Evolutionary conservation across 2,113 vertebrate species (phyloP), one percentile per base, ranked within the genome.

Genomic region (Pterophyllum scalare): DNA sequence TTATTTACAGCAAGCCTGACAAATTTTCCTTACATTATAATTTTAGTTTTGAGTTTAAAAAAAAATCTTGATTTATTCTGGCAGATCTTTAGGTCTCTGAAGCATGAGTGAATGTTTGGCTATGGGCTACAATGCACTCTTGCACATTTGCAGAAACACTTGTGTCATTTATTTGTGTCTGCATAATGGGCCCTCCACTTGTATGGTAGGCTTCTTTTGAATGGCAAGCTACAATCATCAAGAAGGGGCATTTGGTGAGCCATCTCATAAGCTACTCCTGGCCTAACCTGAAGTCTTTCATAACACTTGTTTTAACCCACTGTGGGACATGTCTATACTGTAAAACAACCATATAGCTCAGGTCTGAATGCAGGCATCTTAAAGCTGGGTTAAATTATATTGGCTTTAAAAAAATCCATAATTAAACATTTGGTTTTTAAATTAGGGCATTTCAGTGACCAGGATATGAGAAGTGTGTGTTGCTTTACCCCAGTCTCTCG

Each of bases 41-140:
- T 67, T 46, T 67, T 26, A 9, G 9, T 1, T 65, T 62, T 56
- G 54, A 56, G 20, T 56, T n/a, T 33, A 33, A 33, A 56, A 20
- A n/a, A 22, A 22, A 20, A 28, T 22, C n/a, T 57, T 11, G 4
- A 57, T 12, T 6, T 10, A 40, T 64, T 38, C 24, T 46, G 40
- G 46, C 40, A 70, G 6, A 49, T 43, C 9, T 49, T 49, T 12
- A 49, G 5, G 24, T 70, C 40, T 20, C 64, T 1, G 3, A 67
- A 46, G 64, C 22, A 19, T 1, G 40, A 67, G 22, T 46, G 22
- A 46, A 46, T 46, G 46, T 49, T 49, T 67, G 38, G 15, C 5
- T 0, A 38, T 1, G 4, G 33, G 33, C 33, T 7, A 17, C 10
- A 67, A 67, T 0, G n/a, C 1, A 43, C 38, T 1, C 17, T 33